These are phyloP conservation scores for Tenthredo scrophulariae DNA, from an alignment of 2,888 invertebrate species.

Conservation along the genomic window DNA sequence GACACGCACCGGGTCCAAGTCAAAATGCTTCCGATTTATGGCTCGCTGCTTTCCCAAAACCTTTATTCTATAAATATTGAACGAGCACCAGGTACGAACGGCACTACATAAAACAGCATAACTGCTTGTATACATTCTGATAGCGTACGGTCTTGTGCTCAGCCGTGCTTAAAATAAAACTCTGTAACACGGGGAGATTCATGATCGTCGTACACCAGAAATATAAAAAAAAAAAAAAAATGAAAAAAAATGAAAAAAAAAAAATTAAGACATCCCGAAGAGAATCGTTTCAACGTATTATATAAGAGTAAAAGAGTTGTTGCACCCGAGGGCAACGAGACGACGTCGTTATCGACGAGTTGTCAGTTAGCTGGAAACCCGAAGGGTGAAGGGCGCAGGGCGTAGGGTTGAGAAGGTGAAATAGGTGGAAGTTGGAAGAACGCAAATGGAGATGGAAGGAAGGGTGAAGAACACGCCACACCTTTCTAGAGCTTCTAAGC, in stretches of 20 bases:
- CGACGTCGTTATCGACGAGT: constrained; percentile 34
- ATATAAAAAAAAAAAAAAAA: not conserved
- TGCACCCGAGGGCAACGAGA: constrained; percentile 30
- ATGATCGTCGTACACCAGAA: not conserved
- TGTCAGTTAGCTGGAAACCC: constrained; percentile 3
- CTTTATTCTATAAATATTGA: constrained; percentile 48
- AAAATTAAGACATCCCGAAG: not conserved
- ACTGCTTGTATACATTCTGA: constrained; percentile 9
- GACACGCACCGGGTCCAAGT: constrained; percentile 42
- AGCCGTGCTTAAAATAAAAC: constrained; percentile 30
- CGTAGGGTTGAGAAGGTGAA: constrained; percentile 10
- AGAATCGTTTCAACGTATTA: not conserved
- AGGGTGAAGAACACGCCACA: constrained; percentile 60
- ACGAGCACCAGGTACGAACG: constrained; percentile 26
- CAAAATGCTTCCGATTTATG: constrained; percentile 43
- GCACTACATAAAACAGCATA: constrained; percentile 47
- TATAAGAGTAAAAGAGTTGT: not conserved
- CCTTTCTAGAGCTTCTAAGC: constrained; percentile 72
- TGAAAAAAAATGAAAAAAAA: not conserved
- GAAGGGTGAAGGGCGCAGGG: constrained; percentile 31
- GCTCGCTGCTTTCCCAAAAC: constrained; percentile 14
- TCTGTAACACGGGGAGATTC: not conserved
- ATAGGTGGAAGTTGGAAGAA: constrained; percentile 8
- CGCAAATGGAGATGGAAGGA: not conserved
- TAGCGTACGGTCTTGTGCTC: constrained; percentile 16